Base-by-base conservation (phyloP, 2,888 invertebrate genomes). In the Melipona beecheii region DNA sequence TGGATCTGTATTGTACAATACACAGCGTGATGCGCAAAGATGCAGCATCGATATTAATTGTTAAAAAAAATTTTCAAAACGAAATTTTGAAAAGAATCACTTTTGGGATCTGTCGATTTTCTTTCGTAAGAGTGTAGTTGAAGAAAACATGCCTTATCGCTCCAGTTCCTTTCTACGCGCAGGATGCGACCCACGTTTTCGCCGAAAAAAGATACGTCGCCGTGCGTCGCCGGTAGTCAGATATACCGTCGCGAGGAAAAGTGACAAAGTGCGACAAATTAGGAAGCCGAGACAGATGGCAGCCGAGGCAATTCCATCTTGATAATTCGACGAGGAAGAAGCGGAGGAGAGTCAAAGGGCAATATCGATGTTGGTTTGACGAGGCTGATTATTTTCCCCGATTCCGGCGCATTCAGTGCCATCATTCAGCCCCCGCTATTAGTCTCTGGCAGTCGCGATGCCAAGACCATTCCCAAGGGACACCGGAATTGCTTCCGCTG, bases 381-480 rank as follows among this genome's bases (percentile, higher is more conserved):
- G 84, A 71, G 60, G 75, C 81, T 87, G 87, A 87, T 82, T 80
- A 87, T 84, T 87, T 87, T 19, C 68, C 70, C 9, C 36, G 24
- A 43, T 68, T 68, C 73, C 66, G 24, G 49, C 50, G 64, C 58
- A 75, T 85, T 87, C 60, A 71, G 65, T 56, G 68, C 60, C 68
- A 62, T 56, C 71, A 56, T 43, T 43, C 43, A 43, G 43, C 43
- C 43, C 4, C 6, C 31, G 49, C 78, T 58, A 73, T 75, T 62
- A 65, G 74, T 79, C 74, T 70, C 27, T 21, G 76, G 54, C 49
- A 36, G 56, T 43, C 19, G 56, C 69, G 81, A 68, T 77, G 81
- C 85, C 81, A 89, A 88, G 89, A 81, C 83, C 79, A 75, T 83
- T 88, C 88, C 85, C 89, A 78, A 50, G 88, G 89, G 85, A 83